Percentiles rank a stretch among this genome's conserved stretches.
phyloP scores from a whole-genome alignment of 2,797 vertebrate species.

The Monodelphis domestica region DNA sequence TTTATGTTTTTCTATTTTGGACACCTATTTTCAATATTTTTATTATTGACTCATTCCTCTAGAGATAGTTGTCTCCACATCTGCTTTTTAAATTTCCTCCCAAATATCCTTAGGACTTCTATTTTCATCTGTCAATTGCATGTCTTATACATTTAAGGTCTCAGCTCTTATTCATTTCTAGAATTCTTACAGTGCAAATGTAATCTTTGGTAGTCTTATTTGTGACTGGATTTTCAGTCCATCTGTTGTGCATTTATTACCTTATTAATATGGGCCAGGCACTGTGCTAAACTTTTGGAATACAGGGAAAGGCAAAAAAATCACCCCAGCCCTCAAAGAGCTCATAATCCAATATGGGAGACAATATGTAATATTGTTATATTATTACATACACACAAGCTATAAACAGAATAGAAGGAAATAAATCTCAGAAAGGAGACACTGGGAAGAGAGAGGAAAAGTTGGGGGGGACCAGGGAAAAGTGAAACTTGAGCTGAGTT shows the following conservation, averaged over 20 bases:
- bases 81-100: slow-evolving; percentile 29
- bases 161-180: not conserved
- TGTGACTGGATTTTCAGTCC: not conserved
- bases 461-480: not conserved
- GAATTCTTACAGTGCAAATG: not conserved
- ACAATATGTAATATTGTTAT: not conserved
- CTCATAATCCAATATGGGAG: not conserved
- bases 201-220: not conserved
- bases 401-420: not conserved
- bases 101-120: slow-evolving; percentile 12
- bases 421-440: not conserved
- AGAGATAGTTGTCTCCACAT: not conserved
- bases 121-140: not conserved
- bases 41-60: slow-evolving; percentile 20
- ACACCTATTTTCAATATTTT: not conserved
- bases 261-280: not conserved
- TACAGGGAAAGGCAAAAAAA: not conserved
- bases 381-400: not conserved
- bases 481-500: not conserved
- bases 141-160: not conserved
- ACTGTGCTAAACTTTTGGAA: not conserved
- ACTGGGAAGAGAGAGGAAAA: not conserved
- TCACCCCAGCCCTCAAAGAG: not conserved
- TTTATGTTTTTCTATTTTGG: slow-evolving; percentile 5
- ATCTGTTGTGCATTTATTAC: not conserved